Evolutionary conservation across 2,888 invertebrate genomes (phyloP), one percentile per base, ranked within the genome.

Genomic region (Holacanthella duospinosa): DNA sequence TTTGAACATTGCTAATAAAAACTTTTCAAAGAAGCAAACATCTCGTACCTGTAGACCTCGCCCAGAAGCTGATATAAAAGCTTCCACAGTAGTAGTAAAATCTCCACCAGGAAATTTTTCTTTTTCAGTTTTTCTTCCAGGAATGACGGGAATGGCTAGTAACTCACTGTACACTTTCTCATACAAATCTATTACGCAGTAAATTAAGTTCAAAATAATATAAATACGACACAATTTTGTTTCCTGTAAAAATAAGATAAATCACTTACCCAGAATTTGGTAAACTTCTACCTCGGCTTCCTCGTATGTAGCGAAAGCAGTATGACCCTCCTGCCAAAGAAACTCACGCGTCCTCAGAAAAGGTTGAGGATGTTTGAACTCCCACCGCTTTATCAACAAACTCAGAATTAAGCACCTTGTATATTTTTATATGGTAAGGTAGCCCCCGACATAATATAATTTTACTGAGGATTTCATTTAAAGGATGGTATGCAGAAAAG

Each of bases 301-400:
- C 62, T 85, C 81, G 74, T 85, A 80, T 1, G 81, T 83, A 0
- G 93, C 89, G 80, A 87, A 93, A 1, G 96, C 99, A 2, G 96
- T 90, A 79, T 99, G 99, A 0, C 99, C 99, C 80, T 99, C 99
- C 80, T 99, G 99, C 99, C 99, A 99, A 43, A 99, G 83, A 80
- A 99, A 99, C 80, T 99, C 99, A 72, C 99, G 84, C 1, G 97
- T 96, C 54, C 99, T 83, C 60, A 99, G 81, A 82, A 99, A 99
- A 4, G 99, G 99, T 76, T 97, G 96, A 4, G 99, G 99, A 80
- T 99, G 96, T 77, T 99, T 99, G 80, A 99, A 99, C 81, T 99
- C 99, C 99, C 99, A 99, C 74, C 99, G 84, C 93, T 93, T 74
- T 25, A 78, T 76, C 64, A 66, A 21, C 55, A 54, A n/a, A 36